Conservation (phyloP, 1,140 invertebrate species). For the Pogonomyrmex barbatus region DNA sequence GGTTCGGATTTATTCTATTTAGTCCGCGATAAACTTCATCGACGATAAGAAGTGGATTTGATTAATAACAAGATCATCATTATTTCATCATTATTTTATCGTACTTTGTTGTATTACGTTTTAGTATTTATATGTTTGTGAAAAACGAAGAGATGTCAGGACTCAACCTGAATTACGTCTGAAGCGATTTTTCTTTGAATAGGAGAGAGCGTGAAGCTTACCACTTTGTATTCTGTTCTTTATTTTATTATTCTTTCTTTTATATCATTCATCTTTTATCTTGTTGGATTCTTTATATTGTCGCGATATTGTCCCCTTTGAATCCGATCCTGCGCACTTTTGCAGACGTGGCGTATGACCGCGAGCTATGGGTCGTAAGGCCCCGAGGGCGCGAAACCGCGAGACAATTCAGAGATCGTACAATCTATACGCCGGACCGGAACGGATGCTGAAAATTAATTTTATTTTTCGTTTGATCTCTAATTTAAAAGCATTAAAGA, state of each 20-base stretch:
- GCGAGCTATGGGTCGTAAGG: slow-evolving; percentile 80
- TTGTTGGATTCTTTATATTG: neutral
- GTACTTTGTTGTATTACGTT: neutral
- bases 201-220: neutral
- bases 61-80: neutral
- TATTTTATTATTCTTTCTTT: neutral
- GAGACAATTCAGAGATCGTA: slow-evolving; percentile 73
- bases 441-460: slow-evolving; percentile 36
- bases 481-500: slow-evolving; percentile 18
- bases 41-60: neutral
- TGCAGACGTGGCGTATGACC: slow-evolving; percentile 67
- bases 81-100: neutral
- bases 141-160: neutral
- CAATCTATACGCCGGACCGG: slow-evolving; percentile 23
- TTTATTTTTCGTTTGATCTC: slow-evolving; percentile 24
- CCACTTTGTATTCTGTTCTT: neutral
- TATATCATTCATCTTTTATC: neutral
- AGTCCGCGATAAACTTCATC: neutral
- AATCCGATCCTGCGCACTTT: slow-evolving; percentile 44
- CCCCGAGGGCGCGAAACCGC: slow-evolving; percentile 75
- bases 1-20: slow-evolving; percentile 27
- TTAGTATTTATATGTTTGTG: neutral
- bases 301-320: neutral
- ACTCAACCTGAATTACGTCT: neutral
- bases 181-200: neutral